phyloP scores from a whole-genome alignment of 1,140 invertebrate species.

The Aphelinus atriplicis region DNA sequence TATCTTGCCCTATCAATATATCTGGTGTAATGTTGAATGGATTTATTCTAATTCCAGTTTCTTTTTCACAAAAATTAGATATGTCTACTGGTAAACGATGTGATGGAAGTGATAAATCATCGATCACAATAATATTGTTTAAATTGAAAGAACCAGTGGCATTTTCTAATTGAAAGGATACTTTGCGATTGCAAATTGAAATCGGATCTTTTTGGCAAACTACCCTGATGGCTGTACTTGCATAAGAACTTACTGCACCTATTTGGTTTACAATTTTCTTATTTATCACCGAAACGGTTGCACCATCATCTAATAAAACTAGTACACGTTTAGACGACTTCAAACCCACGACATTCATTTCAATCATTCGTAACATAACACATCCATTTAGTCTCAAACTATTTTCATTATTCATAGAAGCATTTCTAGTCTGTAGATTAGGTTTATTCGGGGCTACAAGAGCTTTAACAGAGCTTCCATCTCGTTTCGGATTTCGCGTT shows the following conservation, averaged over 20 bases:
- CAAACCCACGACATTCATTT: neutral
- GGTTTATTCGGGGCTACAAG: neutral
- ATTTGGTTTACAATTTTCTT: neutral
- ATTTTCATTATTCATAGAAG: neutral
- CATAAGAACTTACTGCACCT: neutral
- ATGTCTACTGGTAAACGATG: neutral
- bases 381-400: neutral
- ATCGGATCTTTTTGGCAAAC: neutral
- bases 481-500: neutral
- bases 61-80: neutral
- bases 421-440: no score
- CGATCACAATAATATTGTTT: neutral
- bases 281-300: slow-evolving; percentile 2
- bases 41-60: neutral
- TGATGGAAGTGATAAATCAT: neutral
- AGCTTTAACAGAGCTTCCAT: neutral
- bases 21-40: no score
- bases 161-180: no score
- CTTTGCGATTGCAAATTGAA: neutral
- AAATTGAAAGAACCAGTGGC: no score
- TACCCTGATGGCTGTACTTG: neutral
- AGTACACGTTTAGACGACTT: neutral
- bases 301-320: slow-evolving; percentile 12
- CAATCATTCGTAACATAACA: slow-evolving; percentile 8
- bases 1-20: neutral